Evolutionary conservation across 1,140 invertebrate genomes (phyloP).

Genomic region (Nasonia vitripennis): DNA sequence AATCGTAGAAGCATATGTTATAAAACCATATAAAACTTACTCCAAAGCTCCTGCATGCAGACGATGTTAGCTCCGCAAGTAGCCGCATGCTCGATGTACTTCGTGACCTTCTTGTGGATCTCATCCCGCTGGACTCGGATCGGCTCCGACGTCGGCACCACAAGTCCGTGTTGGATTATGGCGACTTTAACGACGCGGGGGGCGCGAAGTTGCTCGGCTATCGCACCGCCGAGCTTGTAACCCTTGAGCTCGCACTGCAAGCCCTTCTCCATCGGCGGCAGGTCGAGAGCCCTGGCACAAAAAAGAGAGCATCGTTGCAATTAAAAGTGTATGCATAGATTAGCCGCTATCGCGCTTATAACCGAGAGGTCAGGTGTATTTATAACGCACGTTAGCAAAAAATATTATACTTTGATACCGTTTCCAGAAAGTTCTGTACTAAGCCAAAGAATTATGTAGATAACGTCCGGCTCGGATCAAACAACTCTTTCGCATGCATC

Average conservation of each 20-base stretch:
- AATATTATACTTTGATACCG: no score
- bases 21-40: slow-evolving; percentile 77
- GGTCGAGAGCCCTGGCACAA: slow-evolving; percentile 66
- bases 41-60: slow-evolving; percentile 98
- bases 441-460: no score
- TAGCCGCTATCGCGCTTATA: no score
- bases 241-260: slow-evolving; percentile 86
- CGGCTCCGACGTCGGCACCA: slow-evolving; percentile 83
- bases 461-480: no score
- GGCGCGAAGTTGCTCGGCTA: slow-evolving; percentile 81
- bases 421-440: no score
- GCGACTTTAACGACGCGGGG: slow-evolving; percentile 87
- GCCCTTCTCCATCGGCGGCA: slow-evolving; percentile 73
- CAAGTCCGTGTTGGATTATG: slow-evolving; percentile 92
- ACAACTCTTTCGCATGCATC: no score
- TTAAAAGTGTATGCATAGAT: not conserved
- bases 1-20: not conserved
- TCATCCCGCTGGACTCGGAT: slow-evolving; percentile 86
- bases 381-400: no score
- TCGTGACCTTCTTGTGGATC: slow-evolving; percentile 86
- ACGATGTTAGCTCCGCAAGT: slow-evolving; percentile 90
- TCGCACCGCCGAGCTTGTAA: slow-evolving; percentile 80
- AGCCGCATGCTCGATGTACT: slow-evolving; percentile 84
- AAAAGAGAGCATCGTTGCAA: not conserved
- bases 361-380: no score